These are phyloP conservation scores for Syritta pipiens DNA, from an alignment of 2,888 invertebrate genomes.

Conservation along the genomic window DNA sequence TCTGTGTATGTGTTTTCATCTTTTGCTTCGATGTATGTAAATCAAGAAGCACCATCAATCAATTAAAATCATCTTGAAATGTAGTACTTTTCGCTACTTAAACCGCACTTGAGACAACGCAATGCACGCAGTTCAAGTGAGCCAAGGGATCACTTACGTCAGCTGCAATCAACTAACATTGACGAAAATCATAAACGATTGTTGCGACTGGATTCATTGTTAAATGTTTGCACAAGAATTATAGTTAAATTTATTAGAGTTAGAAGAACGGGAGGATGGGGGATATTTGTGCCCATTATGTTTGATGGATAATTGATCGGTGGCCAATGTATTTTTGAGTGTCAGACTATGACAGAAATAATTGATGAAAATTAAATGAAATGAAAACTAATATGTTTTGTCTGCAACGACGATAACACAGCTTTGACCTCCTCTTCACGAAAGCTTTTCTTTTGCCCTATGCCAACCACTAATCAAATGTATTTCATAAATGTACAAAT, in stretches of 20 bases:
- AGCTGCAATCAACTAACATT: slow-evolving; percentile 9
- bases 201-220: slow-evolving; percentile 33
- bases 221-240: too few relatives aligned
- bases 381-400: too few relatives aligned
- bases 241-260: too few relatives aligned
- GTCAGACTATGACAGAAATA: too few relatives aligned
- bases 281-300: too few relatives aligned
- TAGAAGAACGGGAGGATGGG: too few relatives aligned
- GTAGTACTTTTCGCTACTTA: slow-evolving; percentile 49
- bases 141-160: slow-evolving; percentile 18
- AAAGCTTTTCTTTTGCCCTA: not conserved
- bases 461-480: not conserved
- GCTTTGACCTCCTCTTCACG: slow-evolving; percentile 27
- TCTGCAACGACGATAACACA: too few relatives aligned
- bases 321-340: too few relatives aligned
- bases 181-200: slow-evolving; percentile 11
- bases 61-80: slow-evolving; percentile 49
- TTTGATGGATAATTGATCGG: too few relatives aligned
- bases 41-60: slow-evolving; percentile 41
- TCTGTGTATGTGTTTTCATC: not conserved
- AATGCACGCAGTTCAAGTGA: slow-evolving; percentile 34
- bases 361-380: too few relatives aligned
- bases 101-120: slow-evolving; percentile 24
- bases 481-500: slow-evolving; percentile 29
- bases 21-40: not conserved